Evolutionary conservation across 92 coral and sea anemone genomes (phyloP), one percentile per base, ranked within the genome.

Genomic region (Umimayanthus kanabou): DNA sequence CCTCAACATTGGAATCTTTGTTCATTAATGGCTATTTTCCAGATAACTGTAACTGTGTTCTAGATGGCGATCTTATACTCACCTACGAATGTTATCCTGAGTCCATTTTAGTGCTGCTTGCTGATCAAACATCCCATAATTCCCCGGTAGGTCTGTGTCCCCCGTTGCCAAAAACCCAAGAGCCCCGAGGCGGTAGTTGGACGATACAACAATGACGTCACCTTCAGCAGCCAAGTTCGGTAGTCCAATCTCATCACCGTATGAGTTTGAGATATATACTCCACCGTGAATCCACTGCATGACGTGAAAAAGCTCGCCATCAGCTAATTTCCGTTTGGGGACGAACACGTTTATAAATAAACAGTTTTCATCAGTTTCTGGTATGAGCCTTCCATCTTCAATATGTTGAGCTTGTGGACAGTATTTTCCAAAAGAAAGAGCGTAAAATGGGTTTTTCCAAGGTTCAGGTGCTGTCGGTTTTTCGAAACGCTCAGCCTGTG

Each of bases 281-380:
- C 76, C 76, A 26, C 76, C 76, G 13, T 71, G 76, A 71, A 71
- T 71, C 76, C 76, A 71, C 4, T 28, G 76, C 76, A 71, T 71
- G 76, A 53, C 58, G 58, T 53, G 58, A 53, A 53, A 53, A 15
- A 53, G 58, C 58, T 53, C 58, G 58, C 58, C 76, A 25, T 18
- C 76, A 26, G 39, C 76, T 2, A 71, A n/a, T 26, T 71, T 15
- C 39, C 76, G 76, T 28, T 26, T 23, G 3, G 76, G 76, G 76
- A 71, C 76, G 37, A 79, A 79, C 80, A 76, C 50, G 29, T 76
- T 76, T 9, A 76, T n/a, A 20, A 76, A 76, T 26, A 76, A 14
- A 76, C 80, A 76, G 3, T 76, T 58, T 76, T 76, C 80, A n/a
- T 23, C 26, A 11, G 15, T 71, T 33, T 71, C 76, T 2, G 76